Evolutionary conservation across 1,140 invertebrate genomes (phyloP), one percentile per base, ranked within the genome.

Genomic region (Colletes latitarsis): DNA sequence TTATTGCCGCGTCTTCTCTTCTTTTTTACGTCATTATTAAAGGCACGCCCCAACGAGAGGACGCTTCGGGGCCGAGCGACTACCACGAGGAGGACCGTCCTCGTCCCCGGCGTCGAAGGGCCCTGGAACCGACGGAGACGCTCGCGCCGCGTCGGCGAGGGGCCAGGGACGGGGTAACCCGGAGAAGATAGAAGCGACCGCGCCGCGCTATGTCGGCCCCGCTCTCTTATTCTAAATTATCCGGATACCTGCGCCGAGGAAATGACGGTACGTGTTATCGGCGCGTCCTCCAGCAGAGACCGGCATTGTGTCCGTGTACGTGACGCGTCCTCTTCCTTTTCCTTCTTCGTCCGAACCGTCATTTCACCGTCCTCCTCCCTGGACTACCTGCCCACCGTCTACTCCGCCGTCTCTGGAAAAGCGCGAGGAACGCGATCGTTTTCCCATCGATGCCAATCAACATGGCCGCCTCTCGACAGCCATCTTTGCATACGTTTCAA

Each of bases 11-110:
- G 81, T 82, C 76, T 82, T 78, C 76, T 82, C 76, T 79, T 82
- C 76, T 79, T 82, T 82, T 82, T 82, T 82, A 79, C 81, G 76
- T 82, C 81, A 82, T 82, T 82, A 82, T 82, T 82, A 82, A 82
- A 82, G 75, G 68, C 74, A 82, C 80, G 80, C 80, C 80, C 68
- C 80, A 49, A 77, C 67, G 73, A 80, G 70, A 81, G 79, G 72
- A 69, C 79, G 79, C 73, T 63, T 76, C 79, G 79, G 53, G 63
- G 69, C 68, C 64, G 73, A 76, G 72, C 58, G 52, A 49, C 58
- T 14, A 43, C 68, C 21, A 9, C 49, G 49, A 30, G 30, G 49
- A 49, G 19, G 64, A 46, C 63, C 63, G 63, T 30, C 30, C 30
- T 30, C 30, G 2, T 41, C 49, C 15, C 21, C 15, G n/a, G 53